These are phyloP conservation scores for Enteromius radiatus DNA, from an alignment of 2,797 vertebrate genomes.

Conservation along the genomic window DNA sequence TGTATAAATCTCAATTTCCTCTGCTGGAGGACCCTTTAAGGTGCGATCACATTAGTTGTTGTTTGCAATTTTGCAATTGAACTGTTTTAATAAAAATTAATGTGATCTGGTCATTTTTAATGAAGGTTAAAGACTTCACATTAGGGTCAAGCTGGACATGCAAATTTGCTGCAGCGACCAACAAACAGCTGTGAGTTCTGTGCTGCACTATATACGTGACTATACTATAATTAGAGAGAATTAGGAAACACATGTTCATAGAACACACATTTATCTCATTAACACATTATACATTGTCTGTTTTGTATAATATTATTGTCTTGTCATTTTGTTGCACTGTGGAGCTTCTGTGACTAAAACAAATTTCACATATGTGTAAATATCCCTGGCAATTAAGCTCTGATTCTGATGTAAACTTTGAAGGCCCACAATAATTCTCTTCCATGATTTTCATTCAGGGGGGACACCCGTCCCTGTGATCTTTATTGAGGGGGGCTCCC, in stretches of 20 bases:
- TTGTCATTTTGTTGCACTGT: too few species aligned
- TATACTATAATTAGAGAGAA: background rate
- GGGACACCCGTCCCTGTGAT: background rate
- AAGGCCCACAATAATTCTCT: background rate
- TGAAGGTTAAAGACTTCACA: background rate
- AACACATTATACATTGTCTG: too few species aligned
- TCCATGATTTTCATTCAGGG: background rate
- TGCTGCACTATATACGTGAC: background rate
- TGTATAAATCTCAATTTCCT: too few species aligned
- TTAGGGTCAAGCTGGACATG: background rate
- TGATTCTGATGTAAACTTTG: background rate
- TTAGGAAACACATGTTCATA: background rate
- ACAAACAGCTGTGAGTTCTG: background rate
- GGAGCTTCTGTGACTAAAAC: too few species aligned
- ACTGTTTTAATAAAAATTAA: background rate
- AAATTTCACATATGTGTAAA: too few species aligned
- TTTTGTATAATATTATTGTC: too few species aligned
- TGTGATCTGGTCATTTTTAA: background rate
- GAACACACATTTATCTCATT: too few species aligned
- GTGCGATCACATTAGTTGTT: background rate
- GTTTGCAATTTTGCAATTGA: too few species aligned
- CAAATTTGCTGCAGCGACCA: too few species aligned
- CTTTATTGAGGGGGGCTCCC: background rate
- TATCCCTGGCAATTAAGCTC: too few species aligned
- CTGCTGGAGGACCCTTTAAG: background rate